Conservation (phyloP, 2,113 vertebrate genomes). For the Phycodurus eques region DNA sequence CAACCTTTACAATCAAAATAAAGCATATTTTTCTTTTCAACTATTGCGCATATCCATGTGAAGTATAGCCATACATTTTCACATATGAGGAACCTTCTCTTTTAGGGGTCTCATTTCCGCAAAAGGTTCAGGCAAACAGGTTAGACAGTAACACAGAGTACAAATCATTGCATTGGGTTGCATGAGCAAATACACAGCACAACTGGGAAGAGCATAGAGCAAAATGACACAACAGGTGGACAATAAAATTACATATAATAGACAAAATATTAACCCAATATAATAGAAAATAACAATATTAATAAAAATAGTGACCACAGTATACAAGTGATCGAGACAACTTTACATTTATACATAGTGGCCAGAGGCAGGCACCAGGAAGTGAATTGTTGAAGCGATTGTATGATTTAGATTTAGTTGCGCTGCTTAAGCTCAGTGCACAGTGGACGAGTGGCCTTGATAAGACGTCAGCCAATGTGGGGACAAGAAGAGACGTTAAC, state of each 20-base stretch:
- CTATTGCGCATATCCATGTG: constrained; percentile 64
- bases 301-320: constrained; percentile 72
- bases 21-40: constrained; percentile 37
- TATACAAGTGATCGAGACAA: constrained; percentile 71
- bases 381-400: constrained; percentile 65
- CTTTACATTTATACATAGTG: constrained; percentile 79
- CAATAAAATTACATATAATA: constrained; percentile 57
- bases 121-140: constrained; percentile 63
- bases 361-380: constrained; percentile 75
- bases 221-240: constrained; percentile 61
- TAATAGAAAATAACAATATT: constrained; percentile 69
- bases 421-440: constrained; percentile 59
- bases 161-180: constrained; percentile 57
- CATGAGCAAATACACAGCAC: constrained; percentile 71
- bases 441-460: constrained; percentile 39
- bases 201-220: constrained; percentile 62
- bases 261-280: constrained; percentile 57
- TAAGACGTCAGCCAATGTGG: constrained; percentile 38
- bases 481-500: constrained; percentile 57
- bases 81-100: constrained; percentile 52
- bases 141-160: constrained; percentile 69
- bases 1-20: constrained; percentile 58
- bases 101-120: constrained; percentile 41
- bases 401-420: constrained; percentile 48
- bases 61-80: constrained; percentile 56